Conservation (phyloP, 2,888 invertebrate species). For the Melinaea menophilus region DNA sequence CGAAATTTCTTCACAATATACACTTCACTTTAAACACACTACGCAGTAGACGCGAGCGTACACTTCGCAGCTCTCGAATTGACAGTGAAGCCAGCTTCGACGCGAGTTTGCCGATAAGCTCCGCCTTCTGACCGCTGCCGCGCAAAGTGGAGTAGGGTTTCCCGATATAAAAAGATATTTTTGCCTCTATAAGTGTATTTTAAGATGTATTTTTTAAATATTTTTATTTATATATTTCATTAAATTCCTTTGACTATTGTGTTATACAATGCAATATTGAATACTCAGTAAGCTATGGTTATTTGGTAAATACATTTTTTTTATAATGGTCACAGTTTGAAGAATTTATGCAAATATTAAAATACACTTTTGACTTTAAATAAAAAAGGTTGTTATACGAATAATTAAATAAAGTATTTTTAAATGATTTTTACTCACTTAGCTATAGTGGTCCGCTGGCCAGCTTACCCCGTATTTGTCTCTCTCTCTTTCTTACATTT, state of each 20-base stretch:
- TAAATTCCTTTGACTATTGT: too few species aligned
- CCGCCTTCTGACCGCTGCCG: slow-evolving; percentile 79
- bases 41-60: slow-evolving; percentile 75
- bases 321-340: too few species aligned
- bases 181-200: not conserved
- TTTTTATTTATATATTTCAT: not conserved
- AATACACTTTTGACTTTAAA: too few species aligned
- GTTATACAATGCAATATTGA: too few species aligned
- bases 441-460: slow-evolving; percentile 60
- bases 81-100: slow-evolving; percentile 75
- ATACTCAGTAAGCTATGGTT: too few species aligned
- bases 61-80: slow-evolving; percentile 76
- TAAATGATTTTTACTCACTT: slow-evolving; percentile 2
- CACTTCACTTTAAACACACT: slow-evolving; percentile 75
- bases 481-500: slow-evolving; percentile 49
- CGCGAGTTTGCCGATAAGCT: slow-evolving; percentile 78
- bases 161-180: slow-evolving; percentile 35
- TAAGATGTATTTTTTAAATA: not conserved
- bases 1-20: slow-evolving; percentile 74
- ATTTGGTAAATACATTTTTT: too few species aligned
- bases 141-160: slow-evolving; percentile 75
- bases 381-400: too few species aligned
- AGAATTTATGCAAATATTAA: too few species aligned
- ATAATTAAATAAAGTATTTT: too few species aligned
- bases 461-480: slow-evolving; percentile 53